Base-by-base conservation (phyloP, 1,140 invertebrate genomes). In the Drosophila persimilis region DNA sequence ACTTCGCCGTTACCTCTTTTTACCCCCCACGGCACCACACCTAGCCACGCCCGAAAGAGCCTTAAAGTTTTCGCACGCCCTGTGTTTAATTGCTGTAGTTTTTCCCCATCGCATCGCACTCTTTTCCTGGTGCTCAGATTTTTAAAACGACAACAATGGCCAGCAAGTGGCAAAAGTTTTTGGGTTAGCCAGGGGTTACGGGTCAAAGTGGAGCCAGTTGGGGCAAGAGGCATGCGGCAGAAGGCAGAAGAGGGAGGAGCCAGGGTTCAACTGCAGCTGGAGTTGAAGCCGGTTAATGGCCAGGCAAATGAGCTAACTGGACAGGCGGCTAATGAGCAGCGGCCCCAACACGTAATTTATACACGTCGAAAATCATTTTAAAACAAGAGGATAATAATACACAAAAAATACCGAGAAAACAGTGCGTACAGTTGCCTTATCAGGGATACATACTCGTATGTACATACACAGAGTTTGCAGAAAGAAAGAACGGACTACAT, bases 281-380 rank as follows among this genome's bases (percentile, higher is more conserved):
- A 75, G 72, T 80, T 72, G 74, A 64, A 76, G 61, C 59, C 70
- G 63, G 81, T 77, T 85, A 85, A 86, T 85, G 77, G 81, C 58
- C 77, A 86, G 80, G 79, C 81, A 86, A 85, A 85, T 80, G 81
- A 86, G 62, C 60, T 51, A 60, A 56, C 53, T 58, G 77, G 62
- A 59, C 80, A 80, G 77, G 77, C 74, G 77, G 80, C 81, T 84
- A 84, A 84, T 86, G 81, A 84, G 80, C 72, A 79, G 46, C 60
- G 41, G 61, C 70, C 46, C 31, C 31, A 31, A 3, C 31, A 31
- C 20, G 20, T 20, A 39, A 35, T 35, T 35, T 11, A 35, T 35
- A 11, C 31, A 3, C 31, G 31, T 35, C 31, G 35, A 39, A 39
- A 39, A 39, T 39, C 35, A 39, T 11, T 39, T 11, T 4, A 11